Conservation (phyloP, 2,113 vertebrate genomes). For the Antigone vipio region DNA sequence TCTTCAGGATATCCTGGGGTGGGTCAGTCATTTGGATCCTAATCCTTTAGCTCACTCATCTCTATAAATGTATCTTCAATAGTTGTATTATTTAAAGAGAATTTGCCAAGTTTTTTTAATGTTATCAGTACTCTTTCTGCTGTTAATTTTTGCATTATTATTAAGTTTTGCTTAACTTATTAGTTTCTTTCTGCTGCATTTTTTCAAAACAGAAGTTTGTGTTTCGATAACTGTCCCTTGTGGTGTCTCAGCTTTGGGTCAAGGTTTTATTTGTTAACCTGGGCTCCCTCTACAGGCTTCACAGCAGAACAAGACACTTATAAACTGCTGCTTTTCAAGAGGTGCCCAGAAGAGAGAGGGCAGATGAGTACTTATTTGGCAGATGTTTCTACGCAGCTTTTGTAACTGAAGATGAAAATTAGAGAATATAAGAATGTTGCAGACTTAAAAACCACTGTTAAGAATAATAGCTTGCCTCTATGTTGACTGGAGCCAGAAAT, state of each 20-base stretch:
- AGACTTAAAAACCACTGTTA: neutral
- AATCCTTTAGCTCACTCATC: neutral
- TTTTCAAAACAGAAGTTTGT: neutral
- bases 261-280: neutral
- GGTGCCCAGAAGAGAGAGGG: neutral
- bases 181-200: neutral
- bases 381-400: neutral
- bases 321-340: neutral
- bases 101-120: neutral
- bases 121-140: neutral
- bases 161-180: neutral
- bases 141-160: neutral
- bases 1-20: neutral
- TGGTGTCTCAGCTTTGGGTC: neutral
- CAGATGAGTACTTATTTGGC: neutral
- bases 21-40: neutral
- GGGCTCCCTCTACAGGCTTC: constrained; percentile 50
- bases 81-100: neutral
- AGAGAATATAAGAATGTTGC: neutral
- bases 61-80: neutral
- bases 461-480: neutral
- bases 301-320: neutral
- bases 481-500: neutral
- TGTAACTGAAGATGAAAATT: neutral
- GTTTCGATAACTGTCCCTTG: neutral